Conservation (phyloP, 1,140 invertebrate genomes). For the Aradophagus sp. region DNA sequence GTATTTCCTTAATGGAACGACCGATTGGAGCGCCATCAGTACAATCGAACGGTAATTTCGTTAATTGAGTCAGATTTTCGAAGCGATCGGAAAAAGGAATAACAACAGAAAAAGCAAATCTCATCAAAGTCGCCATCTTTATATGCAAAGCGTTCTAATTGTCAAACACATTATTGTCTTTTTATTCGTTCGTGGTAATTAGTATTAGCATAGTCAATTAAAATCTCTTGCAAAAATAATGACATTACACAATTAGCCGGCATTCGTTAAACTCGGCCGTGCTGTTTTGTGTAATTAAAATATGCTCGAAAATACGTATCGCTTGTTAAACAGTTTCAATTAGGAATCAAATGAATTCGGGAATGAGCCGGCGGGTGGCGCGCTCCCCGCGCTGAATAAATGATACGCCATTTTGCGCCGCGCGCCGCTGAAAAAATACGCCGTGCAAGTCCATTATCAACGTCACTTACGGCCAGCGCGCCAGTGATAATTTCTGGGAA, state of each 20-base stretch:
- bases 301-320: constrained; percentile 30
- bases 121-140: too few species aligned
- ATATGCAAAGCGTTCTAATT: too few species aligned
- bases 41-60: too few species aligned
- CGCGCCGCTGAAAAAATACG: constrained; percentile 16
- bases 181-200: constrained; percentile 16
- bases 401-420: constrained; percentile 27
- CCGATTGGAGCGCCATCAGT: too few species aligned
- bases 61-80: too few species aligned
- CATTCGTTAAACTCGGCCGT: constrained; percentile 22
- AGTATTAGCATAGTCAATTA: constrained; percentile 33
- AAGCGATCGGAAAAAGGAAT: too few species aligned
- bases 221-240: constrained; percentile 31
- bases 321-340: constrained; percentile 60
- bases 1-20: too few species aligned
- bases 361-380: constrained; percentile 57
- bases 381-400: constrained; percentile 21
- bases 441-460: constrained; percentile 30
- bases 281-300: constrained; percentile 38
- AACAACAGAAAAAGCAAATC: too few species aligned
- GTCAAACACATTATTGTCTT: constrained; percentile 13
- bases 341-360: constrained; percentile 65
- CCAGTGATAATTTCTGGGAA: constrained; percentile 29
- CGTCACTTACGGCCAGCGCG: constrained; percentile 28
- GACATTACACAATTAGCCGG: constrained; percentile 21